Base-by-base conservation (phyloP, 2,888 invertebrate species). In the Dysmachus trigonus region DNA sequence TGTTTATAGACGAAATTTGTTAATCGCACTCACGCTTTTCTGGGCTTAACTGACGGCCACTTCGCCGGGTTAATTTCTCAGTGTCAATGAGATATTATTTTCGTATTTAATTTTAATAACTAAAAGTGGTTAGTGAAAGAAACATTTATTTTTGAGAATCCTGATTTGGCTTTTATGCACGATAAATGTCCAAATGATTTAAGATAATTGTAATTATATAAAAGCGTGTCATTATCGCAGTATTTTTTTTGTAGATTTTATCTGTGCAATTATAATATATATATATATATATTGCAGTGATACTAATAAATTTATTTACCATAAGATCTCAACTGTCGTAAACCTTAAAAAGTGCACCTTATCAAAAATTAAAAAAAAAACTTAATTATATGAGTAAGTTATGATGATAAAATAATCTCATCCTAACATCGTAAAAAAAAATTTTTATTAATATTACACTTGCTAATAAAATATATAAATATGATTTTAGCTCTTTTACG, bases 31-130 rank as follows among this genome's bases (percentile, higher is more conserved):
- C 53, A 62, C 62, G 62, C 53, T 81, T 53, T 81, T 31, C 27
- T 62, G 10, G 22, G 10, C 27, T 18, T 53, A 31, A 51, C 53
- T 31, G 53, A 53, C 62, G 31, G 18, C 53, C 27, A 22, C 30
- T 30, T 30, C 82, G 71, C 62, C 71, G 62, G 82, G 33, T 22
- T 71, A 51, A 35, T 33, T 35, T 82, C 62, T 82, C 18, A 18
- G 72, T 83, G 83, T 83, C 38, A 41, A 72, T 83, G 72, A 51
- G 13, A 71, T 83, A 72, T 83, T 83, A 83, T 83, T 83, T 72
- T 41, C 38, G n/a, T 33, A 51, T 81, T 33, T 35, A 76, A 41
- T 76, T 35, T 38, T 76, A 35, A n/a, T 76, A 35, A n/a, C 10
- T 38, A 77, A 41, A 38, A 35, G 83, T 30, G 83, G 83, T 83